phyloP scores from a whole-genome alignment of 2,888 invertebrate species.

The Tipula lateralis region DNA sequence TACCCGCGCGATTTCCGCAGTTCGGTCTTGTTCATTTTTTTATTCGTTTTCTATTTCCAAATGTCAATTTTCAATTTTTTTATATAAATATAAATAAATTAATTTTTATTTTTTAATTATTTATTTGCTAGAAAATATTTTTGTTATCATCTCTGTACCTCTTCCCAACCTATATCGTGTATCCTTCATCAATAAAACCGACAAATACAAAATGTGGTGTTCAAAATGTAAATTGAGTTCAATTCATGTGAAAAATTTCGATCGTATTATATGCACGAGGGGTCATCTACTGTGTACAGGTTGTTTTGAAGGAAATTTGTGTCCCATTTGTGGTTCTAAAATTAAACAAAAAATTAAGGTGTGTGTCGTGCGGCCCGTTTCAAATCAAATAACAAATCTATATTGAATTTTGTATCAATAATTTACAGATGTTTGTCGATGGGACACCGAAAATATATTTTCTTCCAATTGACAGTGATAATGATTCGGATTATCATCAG shows the following conservation, averaged over 20 bases:
- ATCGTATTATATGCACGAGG: conserved; percentile 33
- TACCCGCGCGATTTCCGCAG: background rate
- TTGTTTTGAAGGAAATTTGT: background rate
- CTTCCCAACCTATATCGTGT: background rate
- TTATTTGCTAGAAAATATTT: conserved; percentile 24
- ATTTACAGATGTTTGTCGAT: conserved; percentile 4
- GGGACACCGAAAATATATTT: conserved; percentile 26
- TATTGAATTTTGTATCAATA: background rate
- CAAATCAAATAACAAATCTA: too few species aligned
- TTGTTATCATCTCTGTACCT: background rate
- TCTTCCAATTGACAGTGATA: background rate
- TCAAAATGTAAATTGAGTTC: conserved; percentile 34
- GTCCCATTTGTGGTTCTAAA: conserved; percentile 3
- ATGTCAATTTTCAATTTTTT: conserved; percentile 11
- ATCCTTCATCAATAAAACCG: background rate
- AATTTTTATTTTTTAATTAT: conserved; percentile 7
- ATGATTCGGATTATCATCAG: background rate
- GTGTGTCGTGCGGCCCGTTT: too few species aligned
- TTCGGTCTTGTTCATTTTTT: background rate
- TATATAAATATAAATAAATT: background rate
- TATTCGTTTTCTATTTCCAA: background rate
- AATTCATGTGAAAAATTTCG: conserved; percentile 34
- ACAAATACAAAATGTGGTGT: conserved; percentile 32
- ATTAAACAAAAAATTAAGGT: background rate
- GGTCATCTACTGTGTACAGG: conserved; percentile 32